Base-by-base conservation (phyloP, 64 coral and sea anemone species). In the Dendrophyllia cribrosa region DNA sequence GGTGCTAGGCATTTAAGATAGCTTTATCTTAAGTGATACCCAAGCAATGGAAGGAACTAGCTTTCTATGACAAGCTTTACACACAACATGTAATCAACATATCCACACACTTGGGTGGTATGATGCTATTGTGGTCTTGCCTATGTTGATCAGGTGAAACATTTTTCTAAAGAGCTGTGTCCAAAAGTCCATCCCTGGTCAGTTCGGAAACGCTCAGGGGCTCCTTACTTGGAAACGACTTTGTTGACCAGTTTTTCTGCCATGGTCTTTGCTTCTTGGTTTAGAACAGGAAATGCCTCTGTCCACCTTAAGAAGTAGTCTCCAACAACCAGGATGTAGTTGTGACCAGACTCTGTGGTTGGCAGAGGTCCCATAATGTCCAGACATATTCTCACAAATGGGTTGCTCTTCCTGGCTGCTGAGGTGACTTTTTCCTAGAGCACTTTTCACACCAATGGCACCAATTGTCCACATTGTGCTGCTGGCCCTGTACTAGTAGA, bases 241-340 rank as follows among this genome's bases (percentile, higher is more conserved):
- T 82, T 5, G 58, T 48, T 62, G 26, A 84, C 80, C 22, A 84
- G 55, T 43, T 72, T 70, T 43, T 71, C 68, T 51, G 85, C 69
- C 21, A 68, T 68, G 9, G 65, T 56, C 51, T 65, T 67, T 2
- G 85, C 85, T 60, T 50, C 85, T 59, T 70, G 85, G n/a, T 46
- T 88, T 17, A 62, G 1, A 19, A 84, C 43, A 61, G 56, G 80
- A 34, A 65, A 50, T 24, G 80, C 80, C 62, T 84, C 80, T 61
- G 80, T 62, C 80, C 78, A 84, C 16, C 61, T 84, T 17, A 24
- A 50, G 51, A 84, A 84, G 59, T 84, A 84, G 59, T 84, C 76
- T 34, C 76, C 46, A 78, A 78, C 53, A 78, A 78, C 47, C 79
- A 82, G 79, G 3, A 82, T 25, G 22, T 22, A n/a, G 19, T 69